Evolutionary conservation across 2,888 invertebrate species (phyloP), one percentile per base, ranked within the genome.

Genomic region (Ochlodes sylvanus): DNA sequence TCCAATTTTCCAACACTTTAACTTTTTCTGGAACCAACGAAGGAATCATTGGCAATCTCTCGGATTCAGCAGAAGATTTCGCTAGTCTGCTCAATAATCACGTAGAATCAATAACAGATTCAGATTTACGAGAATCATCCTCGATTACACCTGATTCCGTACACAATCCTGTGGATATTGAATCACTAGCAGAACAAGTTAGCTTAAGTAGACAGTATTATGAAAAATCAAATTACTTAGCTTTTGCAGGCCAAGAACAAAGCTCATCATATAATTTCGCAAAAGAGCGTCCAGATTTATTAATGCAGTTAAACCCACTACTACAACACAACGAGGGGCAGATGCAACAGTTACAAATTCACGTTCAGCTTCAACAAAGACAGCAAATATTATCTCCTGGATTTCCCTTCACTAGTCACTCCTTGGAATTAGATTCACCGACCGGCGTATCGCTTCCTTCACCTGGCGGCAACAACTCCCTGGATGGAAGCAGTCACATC

Each of bases 51-150:
- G 97, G 97, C 77, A 96, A 95, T 76, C 90, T 97, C 12, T 95
- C 96, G 42, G 97, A 97, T 82, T 97, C 97, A 0, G 95, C 97
- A 0, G 96, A 97, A 17, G 97, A 97, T 79, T 94, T 97, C 62
- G 95, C 95, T 69, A 95, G 94, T 66, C 96, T 97, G 83, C 90
- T 98, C 69, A 97, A 96, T 79, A 94, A 96, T 70, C 94, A 96
- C 60, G 95, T 95, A 58, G 96, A 96, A 80, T 94, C 96, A 54
- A 93, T 95, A 42, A 94, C 94, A 15, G 95, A 95, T 76, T 86
- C 92, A 9, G 96, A 96, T 73, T 89, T 97, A 68, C 95, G 96
- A 75, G 96, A 96, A 72, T 94, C 95, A 19, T 96, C 97, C 0
- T 96, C 96, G 2, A 94, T 96, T 73, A 95, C 96, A 0, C 95